Conservation (phyloP, 2,888 invertebrate species). For the Eubasilissa splendida region DNA sequence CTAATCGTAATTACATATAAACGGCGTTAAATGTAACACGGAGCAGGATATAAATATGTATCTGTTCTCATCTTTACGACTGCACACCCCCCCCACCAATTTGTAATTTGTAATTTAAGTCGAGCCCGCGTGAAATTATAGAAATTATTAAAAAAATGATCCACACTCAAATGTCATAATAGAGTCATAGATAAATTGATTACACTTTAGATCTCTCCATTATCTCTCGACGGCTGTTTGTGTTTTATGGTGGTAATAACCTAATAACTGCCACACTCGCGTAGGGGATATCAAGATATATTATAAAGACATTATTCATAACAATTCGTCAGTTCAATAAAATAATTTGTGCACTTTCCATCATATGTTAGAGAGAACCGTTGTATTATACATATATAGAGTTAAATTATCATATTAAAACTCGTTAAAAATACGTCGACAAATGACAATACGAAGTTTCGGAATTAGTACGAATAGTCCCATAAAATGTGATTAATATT, state of each 20-base stretch:
- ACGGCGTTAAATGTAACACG: slow-evolving; percentile 40
- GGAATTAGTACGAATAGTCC: no score
- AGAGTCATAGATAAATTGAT: slow-evolving; percentile 54
- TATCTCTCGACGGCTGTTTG: slow-evolving; percentile 39
- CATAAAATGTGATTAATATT: no score
- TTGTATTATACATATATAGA: no score
- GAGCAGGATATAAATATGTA: slow-evolving; percentile 31
- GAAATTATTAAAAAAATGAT: slow-evolving; percentile 42
- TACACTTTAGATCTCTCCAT: slow-evolving; percentile 46
- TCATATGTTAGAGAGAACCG: no score
- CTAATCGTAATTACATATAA: slow-evolving; percentile 40
- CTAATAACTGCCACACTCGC: not conserved
- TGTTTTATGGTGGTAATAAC: slow-evolving; percentile 31
- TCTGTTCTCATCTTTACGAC: slow-evolving; percentile 22
- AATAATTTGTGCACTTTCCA: no score
- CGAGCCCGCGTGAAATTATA: slow-evolving; percentile 46
- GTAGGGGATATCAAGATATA: not conserved
- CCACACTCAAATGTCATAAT: slow-evolving; percentile 51
- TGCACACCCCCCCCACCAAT: slow-evolving; percentile 18
- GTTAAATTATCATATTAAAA: no score
- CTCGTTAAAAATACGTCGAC: no score
- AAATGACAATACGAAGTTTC: no score
- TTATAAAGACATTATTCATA: no score
- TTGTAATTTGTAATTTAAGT: slow-evolving; percentile 32
- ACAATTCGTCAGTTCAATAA: no score